Percentiles rank a stretch among this genome's conserved stretches.
Conservation (phyloP, 2,888 invertebrate species). For the Congeria kusceri region DNA sequence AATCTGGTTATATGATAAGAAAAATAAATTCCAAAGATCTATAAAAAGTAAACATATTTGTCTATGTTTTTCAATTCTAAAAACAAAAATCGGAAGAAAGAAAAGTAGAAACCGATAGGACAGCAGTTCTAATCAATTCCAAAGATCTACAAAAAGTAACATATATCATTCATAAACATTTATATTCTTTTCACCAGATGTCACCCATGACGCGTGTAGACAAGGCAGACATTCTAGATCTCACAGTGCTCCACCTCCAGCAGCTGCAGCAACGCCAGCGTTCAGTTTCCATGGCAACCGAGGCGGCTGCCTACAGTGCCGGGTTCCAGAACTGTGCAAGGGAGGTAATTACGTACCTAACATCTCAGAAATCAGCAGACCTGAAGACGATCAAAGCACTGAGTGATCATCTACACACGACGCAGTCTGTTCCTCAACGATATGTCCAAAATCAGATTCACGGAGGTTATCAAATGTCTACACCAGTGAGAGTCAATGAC, state of each 20-base stretch:
- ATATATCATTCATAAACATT: too few species aligned
- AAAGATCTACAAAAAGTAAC: too few species aligned
- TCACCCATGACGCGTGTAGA: slow-evolving; percentile 31
- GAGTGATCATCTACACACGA: slow-evolving; percentile 27
- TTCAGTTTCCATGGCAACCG: slow-evolving; percentile 29
- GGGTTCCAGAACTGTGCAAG: slow-evolving; percentile 43
- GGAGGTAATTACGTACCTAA: slow-evolving; percentile 18
- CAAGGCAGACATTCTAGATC: slow-evolving; percentile 38
- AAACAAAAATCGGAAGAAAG: too few species aligned
- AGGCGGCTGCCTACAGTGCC: slow-evolving; percentile 14
- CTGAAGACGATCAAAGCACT: slow-evolving; percentile 1
- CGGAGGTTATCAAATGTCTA: slow-evolving; percentile 3
- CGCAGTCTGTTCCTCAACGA: too few species aligned
- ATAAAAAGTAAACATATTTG: too few species aligned
- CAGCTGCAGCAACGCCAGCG: slow-evolving; percentile 29
- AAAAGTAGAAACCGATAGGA: too few species aligned
- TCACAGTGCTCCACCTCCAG: slow-evolving; percentile 29
- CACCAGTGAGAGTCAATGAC: slow-evolving; percentile 16
- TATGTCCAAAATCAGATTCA: too few species aligned
- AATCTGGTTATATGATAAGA: too few species aligned
- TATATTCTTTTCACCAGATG: slow-evolving; percentile 15
- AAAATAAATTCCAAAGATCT: too few species aligned
- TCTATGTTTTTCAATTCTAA: too few species aligned
- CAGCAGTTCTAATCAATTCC: too few species aligned
- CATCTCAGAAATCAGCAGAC: slow-evolving; percentile 2